Percentiles rank a stretch among this genome's conserved stretches.
Conservation (phyloP, 2,113 vertebrate genomes). For the Mesoclemmys tuberculata region DNA sequence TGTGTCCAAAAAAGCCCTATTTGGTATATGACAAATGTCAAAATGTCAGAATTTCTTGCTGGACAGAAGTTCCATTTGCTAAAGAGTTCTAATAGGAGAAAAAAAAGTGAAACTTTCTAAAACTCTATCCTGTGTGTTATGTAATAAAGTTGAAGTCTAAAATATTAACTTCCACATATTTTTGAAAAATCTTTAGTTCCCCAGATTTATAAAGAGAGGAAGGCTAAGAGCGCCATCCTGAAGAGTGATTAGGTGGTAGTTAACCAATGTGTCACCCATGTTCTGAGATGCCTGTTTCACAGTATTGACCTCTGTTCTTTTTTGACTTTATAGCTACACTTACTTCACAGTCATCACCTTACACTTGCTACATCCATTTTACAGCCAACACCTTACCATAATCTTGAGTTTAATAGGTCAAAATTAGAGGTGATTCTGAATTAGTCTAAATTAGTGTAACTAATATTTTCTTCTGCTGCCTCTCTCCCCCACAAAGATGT, state of each 20-base stretch:
- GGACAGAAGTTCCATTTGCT: background rate
- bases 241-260: background rate
- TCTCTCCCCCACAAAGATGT: background rate
- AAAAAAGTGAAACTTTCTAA: background rate
- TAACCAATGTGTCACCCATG: background rate
- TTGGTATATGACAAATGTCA: background rate
- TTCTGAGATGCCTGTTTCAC: background rate
- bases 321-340: background rate
- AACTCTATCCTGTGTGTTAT: background rate
- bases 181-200: background rate
- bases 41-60: background rate
- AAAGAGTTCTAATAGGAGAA: background rate
- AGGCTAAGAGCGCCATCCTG: background rate
- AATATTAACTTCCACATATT: background rate
- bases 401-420: background rate
- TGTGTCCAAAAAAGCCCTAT: background rate
- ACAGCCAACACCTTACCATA: background rate
- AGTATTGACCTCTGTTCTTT: background rate
- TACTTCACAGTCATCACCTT: background rate
- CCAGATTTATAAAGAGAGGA: background rate
- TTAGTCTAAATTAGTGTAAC: background rate
- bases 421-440: background rate
- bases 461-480: slow-evolving; percentile 10
- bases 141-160: background rate
- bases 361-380: background rate